Conservation (phyloP, 2,888 invertebrate species). For the Ashinkailepas kermadecensis region DNA sequence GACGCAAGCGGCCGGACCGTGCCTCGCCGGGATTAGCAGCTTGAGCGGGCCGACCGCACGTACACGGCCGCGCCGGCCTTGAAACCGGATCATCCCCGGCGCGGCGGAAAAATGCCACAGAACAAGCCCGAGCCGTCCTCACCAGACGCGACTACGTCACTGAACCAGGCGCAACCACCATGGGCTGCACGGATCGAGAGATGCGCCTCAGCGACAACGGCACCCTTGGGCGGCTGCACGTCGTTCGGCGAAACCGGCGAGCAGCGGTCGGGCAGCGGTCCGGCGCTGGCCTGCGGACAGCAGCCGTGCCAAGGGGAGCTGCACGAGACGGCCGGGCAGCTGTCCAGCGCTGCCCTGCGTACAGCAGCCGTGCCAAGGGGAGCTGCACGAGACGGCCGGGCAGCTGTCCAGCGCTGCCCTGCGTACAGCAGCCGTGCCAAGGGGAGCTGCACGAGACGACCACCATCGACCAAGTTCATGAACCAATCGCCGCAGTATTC, state of each 20-base stretch:
- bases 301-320: neutral
- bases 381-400: neutral
- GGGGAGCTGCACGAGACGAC: neutral
- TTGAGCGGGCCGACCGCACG: neutral
- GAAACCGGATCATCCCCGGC: neutral
- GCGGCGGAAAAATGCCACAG: neutral
- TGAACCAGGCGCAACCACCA: neutral
- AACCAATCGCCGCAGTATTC: too few relatives aligned
- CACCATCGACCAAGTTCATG: neutral
- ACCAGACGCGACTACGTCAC: neutral
- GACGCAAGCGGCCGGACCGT: conserved; percentile 7
- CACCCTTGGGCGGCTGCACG: neutral
- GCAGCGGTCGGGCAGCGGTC: too few relatives aligned
- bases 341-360: neutral
- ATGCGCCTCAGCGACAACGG: too few relatives aligned
- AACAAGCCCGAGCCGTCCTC: neutral
- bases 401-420: neutral
- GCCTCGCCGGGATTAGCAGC: neutral
- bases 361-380: neutral
- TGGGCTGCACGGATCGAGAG: neutral
- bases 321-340: too few relatives aligned
- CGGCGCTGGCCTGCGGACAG: neutral
- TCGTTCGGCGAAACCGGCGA: neutral
- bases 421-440: neutral
- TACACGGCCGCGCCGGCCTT: neutral